These are phyloP conservation scores for Dreissena polymorpha DNA, from an alignment of 1,140 invertebrate genomes.

Conservation along the genomic window DNA sequence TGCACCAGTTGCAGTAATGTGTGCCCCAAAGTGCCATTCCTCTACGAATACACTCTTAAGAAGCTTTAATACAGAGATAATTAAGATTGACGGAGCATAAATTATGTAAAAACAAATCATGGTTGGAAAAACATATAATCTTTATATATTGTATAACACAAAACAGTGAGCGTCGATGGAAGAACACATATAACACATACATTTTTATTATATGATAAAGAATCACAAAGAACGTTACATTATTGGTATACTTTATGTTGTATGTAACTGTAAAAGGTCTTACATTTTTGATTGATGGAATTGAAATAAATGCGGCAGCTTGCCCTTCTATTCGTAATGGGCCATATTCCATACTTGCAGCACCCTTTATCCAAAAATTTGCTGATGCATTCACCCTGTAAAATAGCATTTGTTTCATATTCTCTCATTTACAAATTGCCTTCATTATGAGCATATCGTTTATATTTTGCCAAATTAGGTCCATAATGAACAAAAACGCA, in stretches of 20 bases:
- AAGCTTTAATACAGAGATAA: not conserved
- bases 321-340: not conserved
- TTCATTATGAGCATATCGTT: not conserved
- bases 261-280: not conserved
- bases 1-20: not conserved
- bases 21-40: slow-evolving; percentile 17
- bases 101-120: no score
- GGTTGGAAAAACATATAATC: no score
- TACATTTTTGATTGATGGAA: slow-evolving; percentile 1
- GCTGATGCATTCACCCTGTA: slow-evolving; percentile 2
- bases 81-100: no score
- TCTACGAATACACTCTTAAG: slow-evolving; percentile 20
- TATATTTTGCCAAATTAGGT: not conserved
- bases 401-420: not conserved
- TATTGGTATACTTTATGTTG: no score
- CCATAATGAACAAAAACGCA: not conserved
- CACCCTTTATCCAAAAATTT: slow-evolving; percentile 22
- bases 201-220: no score
- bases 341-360: not conserved
- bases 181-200: no score
- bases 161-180: no score
- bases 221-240: no score
- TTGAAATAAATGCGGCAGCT: not conserved
- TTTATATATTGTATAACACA: no score
- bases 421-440: not conserved